Evolutionary conservation across 64 coral and sea anemone genomes (phyloP), one percentile per base, ranked within the genome.

Genomic region (Actinia tenebrosa): DNA sequence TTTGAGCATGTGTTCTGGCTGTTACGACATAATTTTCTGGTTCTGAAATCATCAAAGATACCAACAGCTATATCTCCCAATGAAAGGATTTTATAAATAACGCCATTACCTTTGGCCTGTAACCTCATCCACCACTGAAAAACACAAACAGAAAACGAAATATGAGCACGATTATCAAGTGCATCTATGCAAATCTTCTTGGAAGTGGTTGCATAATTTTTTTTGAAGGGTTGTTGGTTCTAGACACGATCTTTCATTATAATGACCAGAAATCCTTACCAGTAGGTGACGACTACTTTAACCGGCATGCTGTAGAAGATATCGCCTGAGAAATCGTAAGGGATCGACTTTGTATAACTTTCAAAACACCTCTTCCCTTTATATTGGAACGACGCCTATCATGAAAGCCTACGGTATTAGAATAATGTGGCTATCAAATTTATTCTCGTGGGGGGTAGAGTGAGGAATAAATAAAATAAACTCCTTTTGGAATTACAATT

Each of bases 91-190:
- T 30, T 75, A 37, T 14, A 75, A 14, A 75, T 15, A 0, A 14
- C n/a, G 69, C 26, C 10, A 30, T 82, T 83, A 91, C 90, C 90
- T 87, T 91, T 16, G 85, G 90, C 10, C 26, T 72, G 86, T 91
- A 91, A 60, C 90, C 90, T 91, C 90, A 91, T 81, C 60, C 90
- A 82, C 90, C 90, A 25, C 90, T 91, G 79, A 85, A 83, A 83
- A 85, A 85, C 20, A 17, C 62, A 30, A 11, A 42, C n/a, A 75
- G 69, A 75, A 42, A 3, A 30, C 56, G 3, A 30, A 75, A 26
- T 66, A 16, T 83, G 1, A 53, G 45, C 54, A 25, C 16, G 45
- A 0, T 44, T 16, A 7, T 11, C 56, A 58, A 58, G 56, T 58
- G 56, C 10, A 58, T 7, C 56, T 5, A 58, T 14, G 56, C 56